A percentile compares a stretch with the other conserved stretches of the same genome.
These are phyloP conservation scores for Scopus umbretta DNA, from an alignment of 2,113 vertebrate genomes.

Conservation along the genomic window DNA sequence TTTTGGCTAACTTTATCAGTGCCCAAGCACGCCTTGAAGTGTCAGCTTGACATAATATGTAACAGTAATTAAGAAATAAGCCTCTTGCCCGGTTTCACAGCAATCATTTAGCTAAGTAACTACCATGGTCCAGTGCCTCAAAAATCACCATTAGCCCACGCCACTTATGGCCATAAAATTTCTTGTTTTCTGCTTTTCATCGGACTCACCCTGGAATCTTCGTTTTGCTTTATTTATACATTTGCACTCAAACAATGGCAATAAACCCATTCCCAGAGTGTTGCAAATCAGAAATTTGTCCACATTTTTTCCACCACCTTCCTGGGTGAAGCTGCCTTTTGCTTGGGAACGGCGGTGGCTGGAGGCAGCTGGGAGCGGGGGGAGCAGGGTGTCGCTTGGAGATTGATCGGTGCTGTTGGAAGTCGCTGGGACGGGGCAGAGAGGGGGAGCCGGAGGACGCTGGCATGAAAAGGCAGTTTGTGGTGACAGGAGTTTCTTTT, in stretches of 20 bases:
- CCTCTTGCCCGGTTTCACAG: conserved; percentile 79
- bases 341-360: conserved; percentile 66
- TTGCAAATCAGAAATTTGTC: conserved; percentile 99
- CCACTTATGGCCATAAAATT: conserved; percentile 98
- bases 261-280: conserved; percentile 92
- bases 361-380: conserved; percentile 56
- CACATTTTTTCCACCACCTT: conserved; percentile 85
- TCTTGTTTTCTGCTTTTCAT: conserved; percentile 98
- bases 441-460: conserved; percentile 25
- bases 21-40: conserved; percentile 70
- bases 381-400: background rate
- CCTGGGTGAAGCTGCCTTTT: conserved; percentile 65
- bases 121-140: conserved; percentile 94
- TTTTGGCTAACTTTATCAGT: conserved; percentile 80
- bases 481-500: conserved; percentile 51
- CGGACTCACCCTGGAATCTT: conserved; percentile 86
- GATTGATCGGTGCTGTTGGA: conserved; percentile 62
- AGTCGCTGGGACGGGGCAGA: conserved; percentile 29
- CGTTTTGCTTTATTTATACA: conserved; percentile 92
- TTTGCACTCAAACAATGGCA: conserved; percentile 86
- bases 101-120: conserved; percentile 90
- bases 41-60: conserved; percentile 82
- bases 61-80: conserved; percentile 97
- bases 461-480: conserved; percentile 55
- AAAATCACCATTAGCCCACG: conserved; percentile 97